phyloP scores from a whole-genome alignment of 2,113 vertebrate genomes.

The Pelecanoides urinatrix region DNA sequence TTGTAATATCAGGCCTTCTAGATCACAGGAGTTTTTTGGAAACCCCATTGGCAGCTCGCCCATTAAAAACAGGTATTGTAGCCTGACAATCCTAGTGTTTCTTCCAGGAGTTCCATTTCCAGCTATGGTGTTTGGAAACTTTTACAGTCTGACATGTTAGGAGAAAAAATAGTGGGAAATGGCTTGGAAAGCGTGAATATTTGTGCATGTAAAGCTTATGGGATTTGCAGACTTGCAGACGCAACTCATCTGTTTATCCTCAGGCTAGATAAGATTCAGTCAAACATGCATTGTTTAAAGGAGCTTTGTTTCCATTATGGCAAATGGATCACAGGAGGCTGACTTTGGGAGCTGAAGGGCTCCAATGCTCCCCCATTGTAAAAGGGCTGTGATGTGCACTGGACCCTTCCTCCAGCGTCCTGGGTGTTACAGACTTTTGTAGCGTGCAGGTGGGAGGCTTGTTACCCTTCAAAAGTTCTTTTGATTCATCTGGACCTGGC shows the following conservation, averaged over 20 bases:
- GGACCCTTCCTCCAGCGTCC: conserved; percentile 7
- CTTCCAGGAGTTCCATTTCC: conserved; percentile 42
- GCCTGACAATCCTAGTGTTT: conserved; percentile 23
- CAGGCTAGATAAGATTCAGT: conserved; percentile 67
- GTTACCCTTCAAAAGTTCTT: conserved; percentile 47
- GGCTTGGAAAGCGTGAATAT: conserved; percentile 22
- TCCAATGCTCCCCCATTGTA: conserved; percentile 49
- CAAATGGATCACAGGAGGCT: conserved; percentile 39
- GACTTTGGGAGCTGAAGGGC: conserved; percentile 17
- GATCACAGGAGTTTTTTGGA: not conserved
- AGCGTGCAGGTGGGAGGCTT: conserved; percentile 33
- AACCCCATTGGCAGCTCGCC: conserved; percentile 1
- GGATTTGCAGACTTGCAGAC: conserved; percentile 64
- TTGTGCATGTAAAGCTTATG: conserved; percentile 56
- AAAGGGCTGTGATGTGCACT: conserved; percentile 12
- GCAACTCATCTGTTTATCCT: conserved; percentile 70
- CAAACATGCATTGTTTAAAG: conserved; percentile 57
- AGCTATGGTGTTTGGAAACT: not conserved
- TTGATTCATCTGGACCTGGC: not conserved
- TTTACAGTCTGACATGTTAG: conserved; percentile 62
- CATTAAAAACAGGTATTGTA: conserved; percentile 40
- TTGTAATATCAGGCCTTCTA: conserved; percentile 11
- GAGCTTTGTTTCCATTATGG: conserved; percentile 58
- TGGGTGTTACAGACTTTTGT: not conserved
- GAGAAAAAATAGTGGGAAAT: conserved; percentile 39